These are phyloP conservation scores for Chionodraco myersi DNA, from an alignment of 2,113 vertebrate genomes.

Conservation along the genomic window DNA sequence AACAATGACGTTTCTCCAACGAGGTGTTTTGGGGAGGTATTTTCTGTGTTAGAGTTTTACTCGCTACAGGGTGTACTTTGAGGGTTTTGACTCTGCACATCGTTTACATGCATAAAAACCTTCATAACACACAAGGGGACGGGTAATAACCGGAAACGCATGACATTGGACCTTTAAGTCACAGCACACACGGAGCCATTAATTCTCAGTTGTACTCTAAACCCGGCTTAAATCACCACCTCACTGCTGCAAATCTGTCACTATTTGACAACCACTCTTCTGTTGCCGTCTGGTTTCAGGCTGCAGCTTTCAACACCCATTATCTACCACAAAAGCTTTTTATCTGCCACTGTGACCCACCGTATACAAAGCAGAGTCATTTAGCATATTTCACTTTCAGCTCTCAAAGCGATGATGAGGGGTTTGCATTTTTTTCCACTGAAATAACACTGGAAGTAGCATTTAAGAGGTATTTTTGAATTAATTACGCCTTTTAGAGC, in stretches of 20 bases:
- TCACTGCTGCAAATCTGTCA: slow-evolving; percentile 49
- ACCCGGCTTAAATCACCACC: slow-evolving; percentile 37
- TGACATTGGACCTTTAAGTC: not conserved
- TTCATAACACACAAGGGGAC: no score
- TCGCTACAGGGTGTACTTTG: no score
- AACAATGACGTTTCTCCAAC: no score
- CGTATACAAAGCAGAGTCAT: slow-evolving; percentile 64
- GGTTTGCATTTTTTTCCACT: slow-evolving; percentile 55
- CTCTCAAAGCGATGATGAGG: slow-evolving; percentile 58
- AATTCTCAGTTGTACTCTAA: slow-evolving; percentile 36
- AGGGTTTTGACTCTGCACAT: no score
- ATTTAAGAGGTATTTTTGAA: slow-evolving; percentile 55
- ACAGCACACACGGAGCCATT: not conserved
- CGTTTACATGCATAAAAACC: no score
- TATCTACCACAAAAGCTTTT: slow-evolving; percentile 73
- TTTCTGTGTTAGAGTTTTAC: no score
- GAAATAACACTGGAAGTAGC: slow-evolving; percentile 35
- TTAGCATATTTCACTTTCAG: slow-evolving; percentile 60
- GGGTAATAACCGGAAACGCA: no score
- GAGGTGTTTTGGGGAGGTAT: no score
- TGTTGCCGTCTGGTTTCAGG: slow-evolving; percentile 59
- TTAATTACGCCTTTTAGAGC: slow-evolving; percentile 50
- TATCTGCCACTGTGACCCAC: slow-evolving; percentile 66
- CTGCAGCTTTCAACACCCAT: slow-evolving; percentile 69
- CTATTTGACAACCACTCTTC: slow-evolving; percentile 57